Conservation (phyloP, 2,888 invertebrate species). For the Bembecia ichneumoniformis region DNA sequence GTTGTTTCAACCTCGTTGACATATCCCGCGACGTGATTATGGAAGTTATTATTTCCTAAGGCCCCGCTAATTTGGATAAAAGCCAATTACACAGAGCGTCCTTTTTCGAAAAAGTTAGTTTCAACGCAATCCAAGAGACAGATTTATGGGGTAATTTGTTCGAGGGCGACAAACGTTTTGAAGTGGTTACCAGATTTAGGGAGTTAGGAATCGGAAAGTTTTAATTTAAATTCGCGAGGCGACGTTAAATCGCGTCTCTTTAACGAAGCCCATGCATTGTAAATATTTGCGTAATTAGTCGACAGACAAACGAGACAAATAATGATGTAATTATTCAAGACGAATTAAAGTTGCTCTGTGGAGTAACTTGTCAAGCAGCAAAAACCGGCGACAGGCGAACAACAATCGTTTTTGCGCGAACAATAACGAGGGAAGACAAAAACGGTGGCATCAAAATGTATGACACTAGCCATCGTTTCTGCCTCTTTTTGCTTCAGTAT, state of each 20-base stretch:
- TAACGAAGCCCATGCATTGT: neutral
- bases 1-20: conserved; percentile 53
- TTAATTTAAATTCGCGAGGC: conserved; percentile 2
- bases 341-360: conserved; percentile 43
- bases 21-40: conserved; percentile 62
- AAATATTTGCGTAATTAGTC: neutral
- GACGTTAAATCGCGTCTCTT: neutral
- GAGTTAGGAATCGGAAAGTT: neutral
- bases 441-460: conserved; percentile 59
- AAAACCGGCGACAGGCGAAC: conserved; percentile 56
- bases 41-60: conserved; percentile 57
- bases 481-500: conserved; percentile 34
- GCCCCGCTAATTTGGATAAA: conserved; percentile 50
- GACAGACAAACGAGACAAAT: conserved; percentile 27
- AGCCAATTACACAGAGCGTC: conserved; percentile 51
- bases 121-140: conserved; percentile 40
- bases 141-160: conserved; percentile 32
- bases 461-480: conserved; percentile 42
- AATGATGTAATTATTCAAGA: conserved; percentile 61
- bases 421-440: conserved; percentile 47
- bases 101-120: conserved; percentile 36
- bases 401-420: conserved; percentile 50
- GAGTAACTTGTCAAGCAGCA: conserved; percentile 58
- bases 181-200: conserved; percentile 16
- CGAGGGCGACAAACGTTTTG: conserved; percentile 26